Evolutionary conservation across 2,888 invertebrate genomes (phyloP).

Genomic region (Leptura quadrifasciata): DNA sequence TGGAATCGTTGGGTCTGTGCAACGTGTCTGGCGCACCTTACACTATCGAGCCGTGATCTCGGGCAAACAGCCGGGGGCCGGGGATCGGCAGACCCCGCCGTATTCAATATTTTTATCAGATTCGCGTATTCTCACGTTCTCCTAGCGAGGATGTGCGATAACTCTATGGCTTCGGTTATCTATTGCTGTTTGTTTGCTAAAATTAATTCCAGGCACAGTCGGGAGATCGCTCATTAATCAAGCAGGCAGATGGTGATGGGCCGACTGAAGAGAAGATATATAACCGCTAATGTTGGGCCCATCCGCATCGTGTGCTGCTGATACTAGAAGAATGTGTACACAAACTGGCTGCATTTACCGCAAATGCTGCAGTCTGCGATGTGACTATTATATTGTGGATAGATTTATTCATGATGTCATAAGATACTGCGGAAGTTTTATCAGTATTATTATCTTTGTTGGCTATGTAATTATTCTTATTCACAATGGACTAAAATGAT

Average conservation of each 20-base stretch:
- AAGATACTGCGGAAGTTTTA: conserved; percentile 30
- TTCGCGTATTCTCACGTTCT: conserved; percentile 74
- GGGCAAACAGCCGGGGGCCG: conserved; percentile 67
- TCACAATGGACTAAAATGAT: not conserved
- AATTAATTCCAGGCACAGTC: conserved; percentile 71
- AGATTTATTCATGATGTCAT: conserved; percentile 27
- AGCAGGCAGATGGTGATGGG: conserved; percentile 63
- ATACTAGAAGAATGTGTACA: conserved; percentile 35
- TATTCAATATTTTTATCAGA: conserved; percentile 73
- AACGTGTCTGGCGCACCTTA: conserved; percentile 69
- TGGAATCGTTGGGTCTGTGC: conserved; percentile 54
- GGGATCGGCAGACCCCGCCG: conserved; percentile 55
- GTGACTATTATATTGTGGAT: conserved; percentile 27
- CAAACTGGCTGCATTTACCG: conserved; percentile 28
- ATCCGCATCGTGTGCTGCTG: conserved; percentile 36
- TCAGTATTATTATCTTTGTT: conserved; percentile 22
- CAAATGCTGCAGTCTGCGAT: conserved; percentile 18
- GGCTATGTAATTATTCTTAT: conserved; percentile 30
- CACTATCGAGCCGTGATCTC: conserved; percentile 66
- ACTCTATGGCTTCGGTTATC: conserved; percentile 68
- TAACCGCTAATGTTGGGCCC: conserved; percentile 38
- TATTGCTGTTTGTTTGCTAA: conserved; percentile 72
- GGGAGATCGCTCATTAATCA: conserved; percentile 71
- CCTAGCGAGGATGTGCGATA: conserved; percentile 68
- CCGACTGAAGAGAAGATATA: conserved; percentile 53